Evolutionary conservation across 2,888 invertebrate genomes (phyloP), one percentile per base, ranked within the genome.

Genomic region (Eubasilissa splendida): DNA sequence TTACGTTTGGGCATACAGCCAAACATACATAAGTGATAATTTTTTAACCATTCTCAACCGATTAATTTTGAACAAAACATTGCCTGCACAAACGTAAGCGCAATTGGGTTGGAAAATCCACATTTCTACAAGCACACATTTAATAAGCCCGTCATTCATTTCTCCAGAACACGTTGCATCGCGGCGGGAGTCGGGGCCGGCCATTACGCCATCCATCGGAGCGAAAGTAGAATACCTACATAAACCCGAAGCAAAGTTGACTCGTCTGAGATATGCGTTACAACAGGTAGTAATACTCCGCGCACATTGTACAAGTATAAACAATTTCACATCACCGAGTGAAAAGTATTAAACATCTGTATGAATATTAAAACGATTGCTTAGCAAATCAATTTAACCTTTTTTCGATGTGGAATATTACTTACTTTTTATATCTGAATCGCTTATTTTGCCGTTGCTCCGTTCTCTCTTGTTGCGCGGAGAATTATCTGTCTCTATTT

Each of bases 151-250:
- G 68, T 68, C 68, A 14, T 68, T 68, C 12, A 14, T 33, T 68
- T 68, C 50, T 14, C 68, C 68, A 14, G 68, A 68, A 68, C 68
- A 50, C 52, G 50, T 66, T 66, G 66, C 66, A 42, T 33, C 12
- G 42, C 42, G 22, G 22, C 22, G 22, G 22, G 22, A 22, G 22
- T 22, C 22, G 11, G 12, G 9, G 42, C 52, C 9, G n/a, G 50
- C 50, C 66, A 50, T 68, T 68, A 52, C 68, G 68, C 3, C 52
- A 68, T 33, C 9, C 52, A 68, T n/a, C 68, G 14, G 52, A 66
- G 68, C 52, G 68, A 68, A 68, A 68, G 68, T 68, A 66, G 14
- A 66, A 42, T 8, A 68, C 42, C 52, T 14, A 58, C 42, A 42
- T 42, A 42, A 63, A 63, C 33, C 2, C 63, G 1, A 50, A 5